Conservation (phyloP, 2,797 vertebrate species). For the Anomalospiza imberbis region DNA sequence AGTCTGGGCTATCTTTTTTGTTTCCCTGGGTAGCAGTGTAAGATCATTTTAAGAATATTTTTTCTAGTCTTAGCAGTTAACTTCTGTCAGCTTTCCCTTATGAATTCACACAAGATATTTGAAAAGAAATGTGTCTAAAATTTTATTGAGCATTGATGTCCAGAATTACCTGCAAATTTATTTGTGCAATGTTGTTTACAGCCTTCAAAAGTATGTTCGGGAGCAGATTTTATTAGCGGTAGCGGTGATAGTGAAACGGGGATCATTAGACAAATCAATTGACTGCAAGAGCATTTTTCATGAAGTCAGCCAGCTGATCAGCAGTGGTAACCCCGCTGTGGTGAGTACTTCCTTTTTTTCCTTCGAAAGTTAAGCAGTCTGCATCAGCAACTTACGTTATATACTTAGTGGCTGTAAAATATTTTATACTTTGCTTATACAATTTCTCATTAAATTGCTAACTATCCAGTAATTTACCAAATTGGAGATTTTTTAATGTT, state of each 20-base stretch:
- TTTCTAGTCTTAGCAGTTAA: not conserved
- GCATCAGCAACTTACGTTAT: not conserved
- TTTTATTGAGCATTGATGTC: not conserved
- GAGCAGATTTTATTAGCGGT: conserved; percentile 98
- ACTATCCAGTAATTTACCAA: not conserved
- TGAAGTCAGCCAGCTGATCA: conserved; percentile 97
- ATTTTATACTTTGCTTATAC: not conserved
- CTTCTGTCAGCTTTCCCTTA: not conserved
- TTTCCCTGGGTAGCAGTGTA: not conserved
- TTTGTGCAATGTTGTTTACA: conserved; percentile 66
- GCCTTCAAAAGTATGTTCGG: conserved; percentile 96
- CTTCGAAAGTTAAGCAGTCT: not conserved
- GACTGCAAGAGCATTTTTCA: conserved; percentile 98
- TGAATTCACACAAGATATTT: not conserved
- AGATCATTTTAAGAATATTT: not conserved
- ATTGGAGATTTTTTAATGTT: not conserved
- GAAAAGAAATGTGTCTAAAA: not conserved
- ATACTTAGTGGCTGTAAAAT: not conserved
- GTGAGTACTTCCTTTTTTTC: conserved; percentile 73
- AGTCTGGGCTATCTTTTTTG: not conserved
- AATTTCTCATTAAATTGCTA: not conserved
- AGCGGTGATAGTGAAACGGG: conserved; percentile 96
- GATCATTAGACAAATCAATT: conserved; percentile 95
- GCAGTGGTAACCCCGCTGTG: conserved; percentile 94
- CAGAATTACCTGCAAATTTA: not conserved